Conservation (phyloP, 2,797 vertebrate genomes). For the Sebastes taczanowskii region DNA sequence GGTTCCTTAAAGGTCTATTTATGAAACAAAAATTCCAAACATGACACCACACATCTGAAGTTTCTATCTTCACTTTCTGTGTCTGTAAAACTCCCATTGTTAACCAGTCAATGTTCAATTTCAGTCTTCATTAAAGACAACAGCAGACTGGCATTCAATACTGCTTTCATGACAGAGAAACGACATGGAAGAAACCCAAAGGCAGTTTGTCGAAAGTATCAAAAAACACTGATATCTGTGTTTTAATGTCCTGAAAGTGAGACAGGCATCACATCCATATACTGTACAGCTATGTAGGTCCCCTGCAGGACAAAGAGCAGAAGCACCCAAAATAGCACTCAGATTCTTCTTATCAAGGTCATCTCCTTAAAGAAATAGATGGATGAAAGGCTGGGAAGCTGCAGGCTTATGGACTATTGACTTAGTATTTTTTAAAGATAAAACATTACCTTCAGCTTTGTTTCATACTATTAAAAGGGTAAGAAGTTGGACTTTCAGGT, state of each 20-base stretch:
- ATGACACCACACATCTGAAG: constrained; percentile 3
- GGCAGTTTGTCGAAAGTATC: background rate
- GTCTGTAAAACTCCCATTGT: constrained; percentile 29
- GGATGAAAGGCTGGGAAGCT: background rate
- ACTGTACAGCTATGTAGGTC: constrained; percentile 6
- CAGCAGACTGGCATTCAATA: constrained; percentile 27
- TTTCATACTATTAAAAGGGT: background rate
- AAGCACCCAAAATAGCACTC: constrained; percentile 38
- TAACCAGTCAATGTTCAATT: constrained; percentile 50
- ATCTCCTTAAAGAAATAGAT: constrained; percentile 48
- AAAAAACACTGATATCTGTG: background rate
- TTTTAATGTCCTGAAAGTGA: background rate
- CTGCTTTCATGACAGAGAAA: constrained; percentile 9
- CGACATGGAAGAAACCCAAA: background rate
- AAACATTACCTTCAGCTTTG: background rate
- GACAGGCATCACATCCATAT: background rate
- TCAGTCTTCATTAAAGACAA: constrained; percentile 53
- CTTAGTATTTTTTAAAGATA: background rate
- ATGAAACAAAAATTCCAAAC: constrained; percentile 10
- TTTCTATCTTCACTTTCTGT: constrained; percentile 39
- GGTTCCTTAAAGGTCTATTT: constrained; percentile 34
- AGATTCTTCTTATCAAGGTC: constrained; percentile 41
- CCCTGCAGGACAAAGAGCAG: constrained; percentile 37
- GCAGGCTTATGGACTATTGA: background rate
- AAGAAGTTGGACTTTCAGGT: constrained; percentile 7